Evolutionary conservation across 2,888 invertebrate species (phyloP).

Genomic region (Hypomecis atomaria): DNA sequence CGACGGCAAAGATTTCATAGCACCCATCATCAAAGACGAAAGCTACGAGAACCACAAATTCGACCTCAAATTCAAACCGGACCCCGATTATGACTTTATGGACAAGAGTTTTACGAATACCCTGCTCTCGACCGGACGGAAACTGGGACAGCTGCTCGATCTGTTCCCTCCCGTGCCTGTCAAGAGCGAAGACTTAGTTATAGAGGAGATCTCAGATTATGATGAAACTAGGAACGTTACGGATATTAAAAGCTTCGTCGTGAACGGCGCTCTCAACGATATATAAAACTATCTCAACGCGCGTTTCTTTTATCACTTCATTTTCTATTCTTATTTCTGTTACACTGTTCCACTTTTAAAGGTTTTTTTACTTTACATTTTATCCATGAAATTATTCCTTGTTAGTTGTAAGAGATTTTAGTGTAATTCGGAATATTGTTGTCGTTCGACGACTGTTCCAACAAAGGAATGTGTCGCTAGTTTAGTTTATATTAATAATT

Average conservation of each 20-base stretch:
- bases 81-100: slow-evolving; percentile 51
- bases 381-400: slow-evolving; percentile 66
- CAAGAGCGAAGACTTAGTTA: slow-evolving; percentile 71
- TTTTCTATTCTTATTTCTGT: slow-evolving; percentile 19
- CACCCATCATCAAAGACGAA: slow-evolving; percentile 74
- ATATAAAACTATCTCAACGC: slow-evolving; percentile 47
- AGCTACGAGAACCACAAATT: slow-evolving; percentile 70
- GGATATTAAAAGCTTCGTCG: slow-evolving; percentile 74
- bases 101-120: slow-evolving; percentile 62
- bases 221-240: slow-evolving; percentile 66
- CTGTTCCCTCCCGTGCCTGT: slow-evolving; percentile 71
- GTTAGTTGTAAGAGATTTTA: slow-evolving; percentile 44
- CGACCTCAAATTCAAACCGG: slow-evolving; percentile 57
- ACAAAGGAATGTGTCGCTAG: slow-evolving; percentile 26
- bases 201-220: slow-evolving; percentile 74
- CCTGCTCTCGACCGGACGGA: slow-evolving; percentile 68
- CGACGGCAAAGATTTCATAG: slow-evolving; percentile 71
- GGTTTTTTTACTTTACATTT: slow-evolving; percentile 27
- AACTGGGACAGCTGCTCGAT: slow-evolving; percentile 72
- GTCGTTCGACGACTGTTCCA: slow-evolving; percentile 26
- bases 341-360: slow-evolving; percentile 24
- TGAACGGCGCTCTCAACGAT: slow-evolving; percentile 64
- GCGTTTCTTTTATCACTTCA: slow-evolving; percentile 11
- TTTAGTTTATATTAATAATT: slow-evolving; percentile 48
- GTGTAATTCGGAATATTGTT: slow-evolving; percentile 37